These are phyloP conservation scores for Temnopleurus reevesii DNA, from an alignment of 53 echinoderm and acorn worm species.

Conservation along the genomic window DNA sequence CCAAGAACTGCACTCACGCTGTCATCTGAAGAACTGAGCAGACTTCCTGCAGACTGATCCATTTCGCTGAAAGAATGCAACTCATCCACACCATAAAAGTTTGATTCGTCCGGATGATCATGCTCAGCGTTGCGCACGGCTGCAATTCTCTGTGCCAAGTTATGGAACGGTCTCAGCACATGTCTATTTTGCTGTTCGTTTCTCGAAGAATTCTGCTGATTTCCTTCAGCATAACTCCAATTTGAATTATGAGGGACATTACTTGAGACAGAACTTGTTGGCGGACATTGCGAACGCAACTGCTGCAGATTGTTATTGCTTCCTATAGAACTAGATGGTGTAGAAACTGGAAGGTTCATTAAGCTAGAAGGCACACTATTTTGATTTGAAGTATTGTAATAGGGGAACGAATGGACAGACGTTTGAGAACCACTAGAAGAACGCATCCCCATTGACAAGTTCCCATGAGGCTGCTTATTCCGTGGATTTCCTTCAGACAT, in stretches of 20 bases:
- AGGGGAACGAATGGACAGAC: background rate
- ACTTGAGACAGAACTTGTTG: background rate
- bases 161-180: slow-evolving; percentile 28
- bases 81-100: slow-evolving; percentile 39
- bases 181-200: background rate
- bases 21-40: slow-evolving; percentile 43
- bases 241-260: background rate
- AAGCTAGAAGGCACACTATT: background rate
- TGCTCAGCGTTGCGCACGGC: background rate
- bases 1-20: slow-evolving; percentile 37
- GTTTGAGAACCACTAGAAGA: background rate
- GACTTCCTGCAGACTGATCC: slow-evolving; percentile 39
- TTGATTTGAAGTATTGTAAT: slow-evolving; percentile 16
- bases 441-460: background rate
- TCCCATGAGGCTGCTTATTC: background rate
- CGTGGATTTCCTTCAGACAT: background rate
- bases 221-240: slow-evolving; percentile 18
- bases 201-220: background rate
- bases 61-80: slow-evolving; percentile 52
- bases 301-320: slow-evolving; percentile 3
- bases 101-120: slow-evolving; percentile 33
- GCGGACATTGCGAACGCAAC: background rate
- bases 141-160: slow-evolving; percentile 20
- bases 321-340: background rate
- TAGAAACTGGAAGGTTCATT: background rate